Percentiles rank a stretch among this genome's conserved stretches.
Evolutionary conservation across 2,797 vertebrate species (phyloP).

Genomic region (Myotis planiceps): DNA sequence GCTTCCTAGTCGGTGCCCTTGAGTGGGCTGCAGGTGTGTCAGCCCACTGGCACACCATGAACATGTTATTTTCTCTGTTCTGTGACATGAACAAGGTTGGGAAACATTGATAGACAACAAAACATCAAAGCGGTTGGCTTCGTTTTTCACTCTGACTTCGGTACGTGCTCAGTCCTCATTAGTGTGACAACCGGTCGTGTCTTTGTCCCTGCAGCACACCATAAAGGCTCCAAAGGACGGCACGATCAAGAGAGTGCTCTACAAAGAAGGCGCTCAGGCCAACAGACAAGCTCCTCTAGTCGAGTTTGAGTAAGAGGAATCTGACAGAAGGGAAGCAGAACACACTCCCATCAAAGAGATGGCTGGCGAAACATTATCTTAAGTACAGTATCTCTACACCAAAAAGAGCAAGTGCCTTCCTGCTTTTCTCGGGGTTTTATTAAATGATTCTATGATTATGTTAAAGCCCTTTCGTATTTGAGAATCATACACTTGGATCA

Average conservation of each 20-base stretch:
- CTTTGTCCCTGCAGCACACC: constrained; percentile 90
- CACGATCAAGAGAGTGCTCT: constrained; percentile 94
- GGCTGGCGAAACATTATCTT: neutral
- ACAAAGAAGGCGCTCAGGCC: constrained; percentile 94
- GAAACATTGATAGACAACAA: neutral
- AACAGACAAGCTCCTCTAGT: constrained; percentile 92
- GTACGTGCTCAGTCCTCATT: accelerated
- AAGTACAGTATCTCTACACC: neutral
- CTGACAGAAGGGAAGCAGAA: constrained; percentile 81
- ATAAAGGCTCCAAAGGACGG: constrained; percentile 94
- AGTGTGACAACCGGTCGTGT: accelerated
- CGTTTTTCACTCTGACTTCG: neutral
- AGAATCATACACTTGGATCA: constrained; percentile 51
- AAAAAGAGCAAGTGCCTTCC: constrained; percentile 52
- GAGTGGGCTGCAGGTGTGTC: neutral
- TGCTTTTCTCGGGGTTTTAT: constrained; percentile 56
- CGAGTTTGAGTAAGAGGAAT: constrained; percentile 91
- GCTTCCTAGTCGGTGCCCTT: neutral
- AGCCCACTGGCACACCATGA: neutral
- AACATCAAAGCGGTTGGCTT: neutral
- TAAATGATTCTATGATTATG: constrained; percentile 27
- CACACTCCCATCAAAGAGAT: constrained; percentile 69
- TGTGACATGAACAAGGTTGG: neutral
- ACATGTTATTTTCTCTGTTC: neutral
- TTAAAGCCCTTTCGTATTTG: constrained; percentile 46